Evolutionary conservation across 1,140 invertebrate species (phyloP).

Genomic region (Thaumatotibia leucotreta): DNA sequence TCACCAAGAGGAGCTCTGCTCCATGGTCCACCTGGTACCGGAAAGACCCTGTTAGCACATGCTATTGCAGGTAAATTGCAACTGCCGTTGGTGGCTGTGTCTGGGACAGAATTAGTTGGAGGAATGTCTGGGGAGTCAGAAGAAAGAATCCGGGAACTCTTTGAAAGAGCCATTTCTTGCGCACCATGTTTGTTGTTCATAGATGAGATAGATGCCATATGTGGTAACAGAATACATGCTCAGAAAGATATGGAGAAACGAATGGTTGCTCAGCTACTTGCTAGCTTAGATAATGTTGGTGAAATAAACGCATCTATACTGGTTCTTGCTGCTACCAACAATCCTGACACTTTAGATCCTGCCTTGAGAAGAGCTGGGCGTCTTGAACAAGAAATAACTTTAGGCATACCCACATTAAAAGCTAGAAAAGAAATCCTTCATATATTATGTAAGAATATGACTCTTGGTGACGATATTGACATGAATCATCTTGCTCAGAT

Average conservation of each 20-base stretch:
- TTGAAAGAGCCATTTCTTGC: conserved; percentile 86
- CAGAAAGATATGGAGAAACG: conserved; percentile 96
- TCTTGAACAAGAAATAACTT: conserved; percentile 94
- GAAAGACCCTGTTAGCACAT: conserved; percentile 93
- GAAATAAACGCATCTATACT: conserved; percentile 85
- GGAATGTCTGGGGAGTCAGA: conserved; percentile 98
- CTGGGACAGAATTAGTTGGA: conserved; percentile 94
- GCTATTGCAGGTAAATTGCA: conserved; percentile 89
- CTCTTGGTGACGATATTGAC: conserved; percentile 83
- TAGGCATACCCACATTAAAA: conserved; percentile 94
- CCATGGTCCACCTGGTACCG: conserved; percentile 95
- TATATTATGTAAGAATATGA: conserved; percentile 83
- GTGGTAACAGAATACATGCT: conserved; percentile 89
- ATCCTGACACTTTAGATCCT: conserved; percentile 95
- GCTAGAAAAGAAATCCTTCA: conserved; percentile 86
- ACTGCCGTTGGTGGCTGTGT: conserved; percentile 89
- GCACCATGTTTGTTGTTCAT: conserved; percentile 94
- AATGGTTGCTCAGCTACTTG: conserved; percentile 94
- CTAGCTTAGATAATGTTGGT: conserved; percentile 90
- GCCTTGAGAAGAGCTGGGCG: conserved; percentile 93
- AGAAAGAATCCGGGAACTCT: conserved; percentile 92
- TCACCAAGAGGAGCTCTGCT: conserved; percentile 90
- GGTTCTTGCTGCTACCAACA: conserved; percentile 96
- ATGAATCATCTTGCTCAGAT: conserved; percentile 85
- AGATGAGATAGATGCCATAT: conserved; percentile 95